These are phyloP conservation scores for Tympanoctomys barrerae DNA, from an alignment of 2,797 vertebrate species.

Conservation along the genomic window DNA sequence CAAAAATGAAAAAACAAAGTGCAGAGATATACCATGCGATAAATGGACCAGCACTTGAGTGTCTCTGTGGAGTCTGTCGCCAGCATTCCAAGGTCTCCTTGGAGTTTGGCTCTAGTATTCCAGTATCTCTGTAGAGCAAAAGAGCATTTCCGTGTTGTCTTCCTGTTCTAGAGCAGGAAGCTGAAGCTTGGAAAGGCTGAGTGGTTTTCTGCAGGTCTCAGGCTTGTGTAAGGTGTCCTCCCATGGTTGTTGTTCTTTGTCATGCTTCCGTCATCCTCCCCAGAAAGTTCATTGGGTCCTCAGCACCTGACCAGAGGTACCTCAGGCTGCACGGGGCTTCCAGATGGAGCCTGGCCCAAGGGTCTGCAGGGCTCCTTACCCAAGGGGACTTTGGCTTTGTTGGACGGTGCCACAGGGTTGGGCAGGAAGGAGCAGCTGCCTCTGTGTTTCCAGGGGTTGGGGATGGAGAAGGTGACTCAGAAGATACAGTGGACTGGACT, in stretches of 20 bases:
- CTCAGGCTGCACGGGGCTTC: background rate
- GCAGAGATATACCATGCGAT: background rate
- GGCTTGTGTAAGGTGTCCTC: background rate
- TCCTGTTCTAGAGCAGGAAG: background rate
- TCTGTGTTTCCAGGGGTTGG: background rate
- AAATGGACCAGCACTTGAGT: background rate
- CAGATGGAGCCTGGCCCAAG: background rate
- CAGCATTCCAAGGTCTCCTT: background rate
- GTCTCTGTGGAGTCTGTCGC: too few relatives aligned
- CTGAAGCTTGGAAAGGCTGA: background rate
- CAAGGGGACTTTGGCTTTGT: background rate
- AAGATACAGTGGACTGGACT: background rate
- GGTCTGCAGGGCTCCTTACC: background rate
- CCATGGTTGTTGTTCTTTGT: background rate
- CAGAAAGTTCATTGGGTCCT: background rate
- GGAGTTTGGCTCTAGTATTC: too few relatives aligned
- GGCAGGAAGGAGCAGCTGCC: background rate
- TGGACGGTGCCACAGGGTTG: background rate
- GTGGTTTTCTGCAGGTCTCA: background rate
- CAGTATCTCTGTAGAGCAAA: background rate
- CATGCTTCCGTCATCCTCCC: background rate
- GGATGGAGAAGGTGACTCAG: background rate
- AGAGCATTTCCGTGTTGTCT: background rate
- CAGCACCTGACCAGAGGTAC: background rate
- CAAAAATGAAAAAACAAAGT: background rate